phyloP scores from a whole-genome alignment of 1,140 invertebrate genomes.

The Wasmannia auropunctata region DNA sequence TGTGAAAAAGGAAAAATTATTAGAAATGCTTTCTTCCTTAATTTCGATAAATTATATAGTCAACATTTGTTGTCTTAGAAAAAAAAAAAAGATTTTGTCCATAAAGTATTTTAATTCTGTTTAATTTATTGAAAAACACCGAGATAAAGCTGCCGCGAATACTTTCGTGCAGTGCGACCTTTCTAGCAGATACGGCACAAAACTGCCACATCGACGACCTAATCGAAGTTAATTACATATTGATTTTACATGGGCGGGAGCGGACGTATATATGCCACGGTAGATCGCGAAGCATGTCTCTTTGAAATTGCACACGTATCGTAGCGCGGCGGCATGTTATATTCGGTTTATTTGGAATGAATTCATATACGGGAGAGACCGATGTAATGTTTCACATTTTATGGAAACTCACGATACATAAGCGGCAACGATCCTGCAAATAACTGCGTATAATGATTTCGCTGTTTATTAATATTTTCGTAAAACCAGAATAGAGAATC shows the following conservation, averaged over 20 bases:
- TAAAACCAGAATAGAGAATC: not conserved
- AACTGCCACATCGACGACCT: slow-evolving; percentile 41
- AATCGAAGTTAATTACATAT: slow-evolving; percentile 59
- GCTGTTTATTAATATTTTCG: not conserved
- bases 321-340: not conserved
- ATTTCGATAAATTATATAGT: not conserved
- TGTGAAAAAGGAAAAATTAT: not conserved
- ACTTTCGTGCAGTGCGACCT: slow-evolving; percentile 4
- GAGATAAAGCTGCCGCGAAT: not conserved
- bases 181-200: slow-evolving; percentile 24
- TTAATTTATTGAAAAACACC: slow-evolving; percentile 22
- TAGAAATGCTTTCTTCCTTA: not conserved
- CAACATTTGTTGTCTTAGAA: not conserved
- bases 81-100: not conserved
- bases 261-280: not conserved
- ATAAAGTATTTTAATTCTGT: not conserved
- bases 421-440: not conserved
- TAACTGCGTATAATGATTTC: not conserved
- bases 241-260: slow-evolving; percentile 32
- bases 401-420: slow-evolving; percentile 6
- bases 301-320: slow-evolving; percentile 19
- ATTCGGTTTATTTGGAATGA: slow-evolving; percentile 35
- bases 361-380: not conserved
- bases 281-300: slow-evolving; percentile 14
- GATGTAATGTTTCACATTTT: slow-evolving; percentile 14